Conservation (phyloP, 2,888 invertebrate genomes). For the Enoplolaimus lenunculus region DNA sequence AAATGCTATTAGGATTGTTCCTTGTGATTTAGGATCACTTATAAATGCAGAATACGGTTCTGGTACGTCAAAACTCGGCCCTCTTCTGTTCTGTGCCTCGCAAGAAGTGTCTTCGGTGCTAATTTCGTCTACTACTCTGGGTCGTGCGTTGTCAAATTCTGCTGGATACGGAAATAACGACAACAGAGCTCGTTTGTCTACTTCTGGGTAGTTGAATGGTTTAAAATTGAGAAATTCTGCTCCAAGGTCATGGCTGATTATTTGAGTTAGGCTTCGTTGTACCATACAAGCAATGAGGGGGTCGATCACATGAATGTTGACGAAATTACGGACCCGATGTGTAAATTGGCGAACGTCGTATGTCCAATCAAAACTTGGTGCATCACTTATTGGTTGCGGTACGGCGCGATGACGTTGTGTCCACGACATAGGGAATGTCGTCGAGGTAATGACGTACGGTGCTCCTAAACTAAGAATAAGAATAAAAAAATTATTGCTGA, state of each 20-base stretch:
- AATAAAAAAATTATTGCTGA: too few species aligned
- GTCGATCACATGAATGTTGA: neutral
- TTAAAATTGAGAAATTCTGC: neutral
- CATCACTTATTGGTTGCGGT: constrained; percentile 4
- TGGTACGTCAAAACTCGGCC: neutral
- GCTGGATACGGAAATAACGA: neutral
- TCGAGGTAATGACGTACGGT: neutral
- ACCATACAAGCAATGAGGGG: neutral
- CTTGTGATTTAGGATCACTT: constrained; percentile 24
- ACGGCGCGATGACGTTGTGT: constrained; percentile 7
- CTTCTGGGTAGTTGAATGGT: neutral
- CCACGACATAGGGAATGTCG: neutral
- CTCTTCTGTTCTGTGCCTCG: neutral
- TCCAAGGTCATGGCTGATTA: neutral
- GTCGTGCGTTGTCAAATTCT: neutral
- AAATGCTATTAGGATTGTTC: constrained; percentile 27
- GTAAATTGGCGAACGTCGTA: neutral
- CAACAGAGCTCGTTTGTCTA: neutral
- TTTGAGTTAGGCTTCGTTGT: neutral
- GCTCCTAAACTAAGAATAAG: too few species aligned
- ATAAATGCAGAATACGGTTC: constrained; percentile 21
- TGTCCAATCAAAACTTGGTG: neutral
- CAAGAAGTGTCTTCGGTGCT: neutral
- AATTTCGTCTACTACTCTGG: neutral
- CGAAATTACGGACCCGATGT: neutral